A percentile compares a stretch with the other conserved stretches of the same genome.
These are phyloP conservation scores for Thereva nobilitata DNA, from an alignment of 2,888 invertebrate genomes.

Conservation along the genomic window DNA sequence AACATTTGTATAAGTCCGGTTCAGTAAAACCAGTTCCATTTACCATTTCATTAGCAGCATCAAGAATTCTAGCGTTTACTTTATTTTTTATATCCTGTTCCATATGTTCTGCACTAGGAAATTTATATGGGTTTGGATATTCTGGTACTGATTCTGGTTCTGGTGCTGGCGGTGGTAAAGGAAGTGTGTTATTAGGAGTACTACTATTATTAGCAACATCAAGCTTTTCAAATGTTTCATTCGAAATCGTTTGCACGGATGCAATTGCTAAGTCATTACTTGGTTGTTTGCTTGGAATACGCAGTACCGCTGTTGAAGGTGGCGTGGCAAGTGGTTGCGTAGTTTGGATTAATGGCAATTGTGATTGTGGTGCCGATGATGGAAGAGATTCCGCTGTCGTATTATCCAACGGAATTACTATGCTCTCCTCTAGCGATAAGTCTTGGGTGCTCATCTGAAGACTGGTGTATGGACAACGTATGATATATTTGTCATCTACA, in stretches of 20 bases:
- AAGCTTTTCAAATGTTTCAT: background rate
- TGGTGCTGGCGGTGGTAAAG: background rate
- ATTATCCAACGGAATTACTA: background rate
- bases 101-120: background rate
- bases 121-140: background rate
- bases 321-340: no score
- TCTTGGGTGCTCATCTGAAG: conserved; percentile 34
- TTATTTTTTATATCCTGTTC: conserved; percentile 11
- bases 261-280: conserved; percentile 1
- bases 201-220: background rate
- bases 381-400: background rate
- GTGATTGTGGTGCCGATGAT: background rate
- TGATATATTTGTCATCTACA: conserved; percentile 20
- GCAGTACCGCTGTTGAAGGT: no score
- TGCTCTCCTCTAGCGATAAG: background rate
- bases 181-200: background rate
- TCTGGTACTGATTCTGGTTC: background rate
- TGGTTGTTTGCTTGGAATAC: no score
- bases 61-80: conserved; percentile 21
- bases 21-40: conserved; percentile 50
- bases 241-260: background rate
- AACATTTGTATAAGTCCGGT: conserved; percentile 61
- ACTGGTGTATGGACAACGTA: conserved; percentile 23
- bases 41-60: conserved; percentile 44
- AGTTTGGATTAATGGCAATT: no score